Base-by-base conservation (phyloP, 2,113 vertebrate genomes). In the Alouatta palliata region DNA sequence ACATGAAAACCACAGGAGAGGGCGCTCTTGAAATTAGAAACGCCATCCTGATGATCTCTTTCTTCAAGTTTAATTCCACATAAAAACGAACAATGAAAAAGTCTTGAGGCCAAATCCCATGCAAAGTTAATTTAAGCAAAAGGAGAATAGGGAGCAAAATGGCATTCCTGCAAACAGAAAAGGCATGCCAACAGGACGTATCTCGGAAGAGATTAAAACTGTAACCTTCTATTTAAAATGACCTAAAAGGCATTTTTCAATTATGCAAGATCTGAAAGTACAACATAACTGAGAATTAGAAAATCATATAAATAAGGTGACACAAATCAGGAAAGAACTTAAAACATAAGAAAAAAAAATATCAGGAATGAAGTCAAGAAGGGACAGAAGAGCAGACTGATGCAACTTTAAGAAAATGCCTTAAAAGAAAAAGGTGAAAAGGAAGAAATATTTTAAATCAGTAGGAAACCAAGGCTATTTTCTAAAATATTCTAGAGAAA, bases 281-380 rank as follows among this genome's bases (percentile, higher is more conserved):
- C 9, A 37, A 43, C 21, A 19, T 61, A 64, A 87, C 49, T 75
- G 52, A 58, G 76, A 91, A 80, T 68, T 84, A 68, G 47, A 77
- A 80, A 49, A 23, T 8, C 68, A 54, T 40, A 35, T 32, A 45
- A 71, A 80, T 35, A 49, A 58, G 47, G 73, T 54, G 45, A 56
- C 35, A 87, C 32, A 37, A 93, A 45, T 91, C 16, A 7, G 19
- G 71, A n/a, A 64, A 87, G 23, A 68, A 75, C 12, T 40, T 87
- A 56, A 95, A 84, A 49, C n/a, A 5, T 12, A 81, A 71, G 20
- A 2, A 58, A 75, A 49, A 49, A 87, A 25, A 30, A 1, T 68
- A 89, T 88, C 89, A 77, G 49, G 88, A 91, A 54, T 71, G 23
- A 88, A 95, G 20, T 77, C 37, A 20, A 61, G 84, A 82, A 87